These are phyloP conservation scores for Rhynchotus rufescens DNA, from an alignment of 2,797 vertebrate species.

Conservation along the genomic window DNA sequence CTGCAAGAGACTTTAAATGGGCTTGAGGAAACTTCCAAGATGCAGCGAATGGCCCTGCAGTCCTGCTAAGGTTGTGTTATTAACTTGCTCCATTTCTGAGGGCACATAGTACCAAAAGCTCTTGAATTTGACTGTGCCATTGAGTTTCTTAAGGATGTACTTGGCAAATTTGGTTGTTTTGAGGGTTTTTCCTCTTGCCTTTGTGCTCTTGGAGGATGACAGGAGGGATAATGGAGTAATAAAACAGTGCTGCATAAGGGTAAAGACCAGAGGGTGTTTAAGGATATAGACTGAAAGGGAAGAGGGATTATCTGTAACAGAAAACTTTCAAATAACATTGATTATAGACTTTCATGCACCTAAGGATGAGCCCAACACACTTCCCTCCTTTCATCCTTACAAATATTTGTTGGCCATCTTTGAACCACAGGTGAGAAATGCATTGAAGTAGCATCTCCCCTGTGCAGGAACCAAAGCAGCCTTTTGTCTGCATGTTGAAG, in stretches of 20 bases:
- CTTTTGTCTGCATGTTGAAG: background rate
- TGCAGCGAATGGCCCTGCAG: background rate
- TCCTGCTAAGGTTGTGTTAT: background rate
- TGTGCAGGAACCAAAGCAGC: background rate
- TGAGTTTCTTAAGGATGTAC: background rate
- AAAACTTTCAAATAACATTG: background rate
- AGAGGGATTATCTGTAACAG: background rate
- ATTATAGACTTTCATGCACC: background rate
- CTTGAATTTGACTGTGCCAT: background rate
- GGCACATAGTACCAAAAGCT: rapidly evolving
- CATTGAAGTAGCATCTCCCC: background rate
- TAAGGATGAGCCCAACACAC: background rate
- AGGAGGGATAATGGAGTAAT: background rate
- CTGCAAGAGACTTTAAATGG: background rate
- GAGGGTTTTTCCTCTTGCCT: background rate
- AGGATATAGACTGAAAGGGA: background rate
- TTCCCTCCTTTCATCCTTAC: background rate
- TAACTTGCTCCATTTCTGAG: background rate
- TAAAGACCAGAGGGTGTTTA: background rate
- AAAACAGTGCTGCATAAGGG: background rate
- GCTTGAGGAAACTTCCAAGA: background rate
- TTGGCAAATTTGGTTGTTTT: background rate
- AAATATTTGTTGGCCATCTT: background rate
- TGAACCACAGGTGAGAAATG: background rate
- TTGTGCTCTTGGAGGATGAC: background rate